Conservation (phyloP, 2,888 invertebrate genomes). For the Xestia sexstrigata region DNA sequence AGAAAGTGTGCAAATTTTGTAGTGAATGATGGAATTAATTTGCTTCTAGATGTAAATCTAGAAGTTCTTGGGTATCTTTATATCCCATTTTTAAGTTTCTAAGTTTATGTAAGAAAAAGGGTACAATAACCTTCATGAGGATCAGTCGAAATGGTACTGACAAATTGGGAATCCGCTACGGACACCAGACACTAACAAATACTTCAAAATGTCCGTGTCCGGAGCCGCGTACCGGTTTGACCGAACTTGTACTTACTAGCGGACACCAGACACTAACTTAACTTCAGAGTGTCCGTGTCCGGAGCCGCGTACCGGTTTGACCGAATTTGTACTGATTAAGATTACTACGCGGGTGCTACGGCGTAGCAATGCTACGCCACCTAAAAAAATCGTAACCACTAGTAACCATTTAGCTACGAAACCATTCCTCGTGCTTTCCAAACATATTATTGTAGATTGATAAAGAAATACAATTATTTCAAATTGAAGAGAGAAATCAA, state of each 20-base stretch:
- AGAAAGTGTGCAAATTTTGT: constrained; percentile 7
- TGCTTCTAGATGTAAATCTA: neutral
- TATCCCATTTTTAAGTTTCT: neutral
- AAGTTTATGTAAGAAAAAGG: neutral
- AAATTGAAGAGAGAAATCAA: constrained; percentile 15
- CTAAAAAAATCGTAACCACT: neutral
- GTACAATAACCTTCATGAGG: neutral
- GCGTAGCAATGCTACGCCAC: constrained; percentile 15
- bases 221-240: neutral
- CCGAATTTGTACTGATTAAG: neutral
- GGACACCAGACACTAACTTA: too few relatives aligned
- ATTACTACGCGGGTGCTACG: constrained; percentile 16
- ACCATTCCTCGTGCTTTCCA: neutral
- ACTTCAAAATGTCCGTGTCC: neutral
- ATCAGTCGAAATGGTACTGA: neutral
- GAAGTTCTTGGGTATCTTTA: neutral
- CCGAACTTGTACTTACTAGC: neutral
- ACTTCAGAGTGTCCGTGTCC: neutral
- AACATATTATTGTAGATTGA: neutral
- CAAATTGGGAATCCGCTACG: neutral
- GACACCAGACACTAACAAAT: neutral
- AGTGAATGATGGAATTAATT: neutral
- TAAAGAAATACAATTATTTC: neutral
- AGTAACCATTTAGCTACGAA: neutral
- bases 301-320: neutral